Evolutionary conservation across 2,797 vertebrate species (phyloP).

Genomic region (Lophius americanus): DNA sequence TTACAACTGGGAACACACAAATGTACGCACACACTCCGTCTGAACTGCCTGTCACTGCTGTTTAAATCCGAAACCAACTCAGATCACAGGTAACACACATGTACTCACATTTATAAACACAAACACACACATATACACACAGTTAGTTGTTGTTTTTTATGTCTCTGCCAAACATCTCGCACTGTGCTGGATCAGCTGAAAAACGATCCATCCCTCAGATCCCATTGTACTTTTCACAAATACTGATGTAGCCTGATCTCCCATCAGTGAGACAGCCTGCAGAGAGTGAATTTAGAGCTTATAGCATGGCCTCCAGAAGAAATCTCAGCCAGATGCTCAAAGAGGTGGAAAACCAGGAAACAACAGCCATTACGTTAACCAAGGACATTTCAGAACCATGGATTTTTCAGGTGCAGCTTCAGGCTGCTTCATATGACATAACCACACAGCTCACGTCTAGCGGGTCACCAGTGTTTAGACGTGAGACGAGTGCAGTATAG

Average conservation of each 20-base stretch:
- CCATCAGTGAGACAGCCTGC: constrained; percentile 75
- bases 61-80: constrained; percentile 68
- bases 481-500: constrained; percentile 37
- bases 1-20: background rate
- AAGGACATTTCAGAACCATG: constrained; percentile 34
- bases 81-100: constrained; percentile 48
- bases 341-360: constrained; percentile 65
- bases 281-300: constrained; percentile 70
- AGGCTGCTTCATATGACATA: constrained; percentile 49
- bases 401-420: constrained; percentile 35
- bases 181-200: constrained; percentile 84
- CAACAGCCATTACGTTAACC: constrained; percentile 54
- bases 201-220: constrained; percentile 79
- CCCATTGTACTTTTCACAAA: constrained; percentile 76
- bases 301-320: constrained; percentile 64
- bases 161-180: constrained; percentile 62
- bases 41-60: constrained; percentile 54
- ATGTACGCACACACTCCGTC: constrained; percentile 13
- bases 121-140: constrained; percentile 18
- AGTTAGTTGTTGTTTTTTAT: constrained; percentile 61
- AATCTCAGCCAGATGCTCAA: constrained; percentile 67
- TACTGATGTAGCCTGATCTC: constrained; percentile 81
- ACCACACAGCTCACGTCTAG: constrained; percentile 51
- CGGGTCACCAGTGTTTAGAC: constrained; percentile 61
- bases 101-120: constrained; percentile 5